These are phyloP conservation scores for Ptilodon capucinus DNA, from an alignment of 2,888 invertebrate species.

Conservation along the genomic window DNA sequence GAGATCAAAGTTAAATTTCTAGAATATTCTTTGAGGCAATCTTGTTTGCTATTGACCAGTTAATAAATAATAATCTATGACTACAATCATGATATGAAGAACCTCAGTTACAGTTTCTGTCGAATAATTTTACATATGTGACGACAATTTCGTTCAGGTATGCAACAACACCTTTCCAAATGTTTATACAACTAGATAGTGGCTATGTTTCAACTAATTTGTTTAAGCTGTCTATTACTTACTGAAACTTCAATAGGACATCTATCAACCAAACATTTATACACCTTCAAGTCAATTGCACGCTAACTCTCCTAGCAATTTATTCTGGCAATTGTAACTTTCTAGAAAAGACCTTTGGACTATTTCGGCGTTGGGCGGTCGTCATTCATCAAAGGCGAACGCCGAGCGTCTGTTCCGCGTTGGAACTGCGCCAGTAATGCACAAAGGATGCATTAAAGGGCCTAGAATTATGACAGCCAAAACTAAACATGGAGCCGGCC, in stretches of 20 bases:
- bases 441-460: slow-evolving; percentile 67
- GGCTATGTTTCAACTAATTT: too few species aligned
- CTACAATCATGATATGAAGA: too few species aligned
- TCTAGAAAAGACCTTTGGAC: slow-evolving; percentile 20
- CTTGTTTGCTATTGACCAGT: too few species aligned
- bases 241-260: too few species aligned
- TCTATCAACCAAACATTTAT: too few species aligned
- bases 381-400: slow-evolving; percentile 37
- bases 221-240: too few species aligned
- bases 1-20: not conserved
- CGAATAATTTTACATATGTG: too few species aligned
- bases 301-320: not conserved
- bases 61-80: too few species aligned
- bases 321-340: not conserved
- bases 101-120: too few species aligned
- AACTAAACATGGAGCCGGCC: slow-evolving; percentile 36
- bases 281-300: not conserved
- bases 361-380: slow-evolving; percentile 44
- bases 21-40: not conserved
- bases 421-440: slow-evolving; percentile 62
- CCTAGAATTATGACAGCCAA: slow-evolving; percentile 51
- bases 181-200: too few species aligned
- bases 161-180: too few species aligned
- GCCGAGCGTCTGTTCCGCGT: slow-evolving; percentile 57
- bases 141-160: too few species aligned